These are phyloP conservation scores for Megaptera novaeangliae DNA, from an alignment of 2,113 vertebrate genomes.

Conservation along the genomic window DNA sequence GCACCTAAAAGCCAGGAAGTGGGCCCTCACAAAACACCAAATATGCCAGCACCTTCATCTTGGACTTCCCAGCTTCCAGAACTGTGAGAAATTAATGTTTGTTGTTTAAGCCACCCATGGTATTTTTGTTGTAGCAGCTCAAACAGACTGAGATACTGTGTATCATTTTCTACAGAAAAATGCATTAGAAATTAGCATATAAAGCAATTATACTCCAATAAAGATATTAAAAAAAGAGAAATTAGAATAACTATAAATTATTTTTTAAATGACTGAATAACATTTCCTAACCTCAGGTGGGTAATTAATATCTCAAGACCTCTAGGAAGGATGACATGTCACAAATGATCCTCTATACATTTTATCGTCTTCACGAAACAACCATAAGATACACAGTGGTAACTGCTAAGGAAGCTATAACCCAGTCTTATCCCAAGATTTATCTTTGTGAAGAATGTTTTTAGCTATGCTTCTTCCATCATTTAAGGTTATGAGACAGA, in stretches of 20 bases:
- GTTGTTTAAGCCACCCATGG: neutral
- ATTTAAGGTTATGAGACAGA: neutral
- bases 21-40: neutral
- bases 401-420: neutral
- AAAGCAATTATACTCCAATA: too few relatives aligned
- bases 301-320: neutral
- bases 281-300: neutral
- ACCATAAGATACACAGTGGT: neutral
- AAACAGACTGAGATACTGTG: neutral
- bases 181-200: neutral
- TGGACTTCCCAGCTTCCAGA: neutral
- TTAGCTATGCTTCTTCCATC: neutral
- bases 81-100: neutral
- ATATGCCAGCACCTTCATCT: neutral
- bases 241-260: neutral
- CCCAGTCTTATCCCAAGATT: neutral
- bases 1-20: neutral
- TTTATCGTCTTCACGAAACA: slow-evolving; percentile 26
- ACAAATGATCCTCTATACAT: neutral
- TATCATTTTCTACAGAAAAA: slow-evolving; percentile 14
- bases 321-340: neutral
- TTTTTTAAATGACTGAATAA: neutral
- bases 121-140: neutral
- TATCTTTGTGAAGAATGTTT: neutral
- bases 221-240: neutral